Evolutionary conservation across 2,888 invertebrate species (phyloP), one percentile per base, ranked within the genome.

Genomic region (Lycaena phlaeas): DNA sequence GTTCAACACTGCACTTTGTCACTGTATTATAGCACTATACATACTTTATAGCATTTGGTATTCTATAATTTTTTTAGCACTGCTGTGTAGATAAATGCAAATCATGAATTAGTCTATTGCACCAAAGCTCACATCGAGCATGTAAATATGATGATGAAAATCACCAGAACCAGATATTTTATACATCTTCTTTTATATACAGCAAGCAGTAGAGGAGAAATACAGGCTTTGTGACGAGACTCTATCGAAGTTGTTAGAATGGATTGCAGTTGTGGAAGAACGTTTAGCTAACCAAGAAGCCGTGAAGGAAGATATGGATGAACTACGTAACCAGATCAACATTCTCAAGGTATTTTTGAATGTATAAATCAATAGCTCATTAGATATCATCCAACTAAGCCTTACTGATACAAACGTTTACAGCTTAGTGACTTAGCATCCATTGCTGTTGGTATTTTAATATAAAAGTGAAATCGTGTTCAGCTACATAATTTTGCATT

Each of bases 161-260:
- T 42, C 43, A 36, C 29, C 9, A 7, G 17, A 29, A 36, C 9
- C 42, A 46, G 44, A 51, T 34, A 58, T 26, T 50, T 62, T 48
- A 54, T 50, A 31, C 34, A 44, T 45, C 42, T 43, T 55, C 59
- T 63, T 69, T 59, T 38, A 54, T 56, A 53, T 75, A 53, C 87
- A 96, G 96, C 95, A 95, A 93, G 96, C 96, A 64, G 94, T 96
- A 57, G 94, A 96, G 82, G 96, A 96, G 74, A 95, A 95, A 77
- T 96, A 95, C 87, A 92, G 93, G 68, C 87, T 94, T 59, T 96
- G 95, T 77, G 94, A 95, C 73, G 94, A 95, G 70, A 92, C 91
- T 28, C 86, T 96, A 44, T 90, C 90, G 48, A 93, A 93, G 67
- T 86, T 96, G 43, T 85, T 95, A 56, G 91, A 93, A 72, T 96